phyloP scores from a whole-genome alignment of 2,797 vertebrate species.

The Pristis pectinata region DNA sequence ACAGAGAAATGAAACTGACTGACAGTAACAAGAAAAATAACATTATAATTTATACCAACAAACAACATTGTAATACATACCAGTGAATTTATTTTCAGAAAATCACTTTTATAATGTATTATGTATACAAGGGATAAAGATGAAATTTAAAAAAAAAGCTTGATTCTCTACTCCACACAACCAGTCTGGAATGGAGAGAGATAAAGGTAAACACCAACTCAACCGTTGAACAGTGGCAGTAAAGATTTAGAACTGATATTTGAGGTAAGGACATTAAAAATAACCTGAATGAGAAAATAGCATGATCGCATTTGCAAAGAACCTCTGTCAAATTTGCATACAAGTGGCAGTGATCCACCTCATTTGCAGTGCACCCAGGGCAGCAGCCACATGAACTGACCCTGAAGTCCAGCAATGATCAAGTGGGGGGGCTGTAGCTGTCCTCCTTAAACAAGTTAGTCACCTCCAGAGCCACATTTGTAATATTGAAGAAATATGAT shows the following conservation, averaged over 20 bases:
- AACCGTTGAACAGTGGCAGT: neutral
- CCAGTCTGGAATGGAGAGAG: neutral
- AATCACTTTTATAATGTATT: neutral
- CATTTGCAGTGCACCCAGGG: neutral
- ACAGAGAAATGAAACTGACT: neutral
- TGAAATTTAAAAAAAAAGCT: neutral
- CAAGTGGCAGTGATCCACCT: neutral
- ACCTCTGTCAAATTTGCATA: no score
- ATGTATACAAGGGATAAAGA: neutral
- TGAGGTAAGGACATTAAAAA: neutral
- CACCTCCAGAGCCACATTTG: neutral
- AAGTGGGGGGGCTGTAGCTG: neutral
- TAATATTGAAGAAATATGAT: neutral
- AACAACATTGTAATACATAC: neutral
- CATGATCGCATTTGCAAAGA: neutral
- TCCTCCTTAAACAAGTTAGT: neutral
- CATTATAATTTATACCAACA: neutral
- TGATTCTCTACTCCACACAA: neutral
- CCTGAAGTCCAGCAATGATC: neutral
- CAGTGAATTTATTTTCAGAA: neutral
- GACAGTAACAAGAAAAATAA: neutral
- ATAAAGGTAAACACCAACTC: neutral
- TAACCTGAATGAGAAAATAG: neutral
- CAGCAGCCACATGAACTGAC: neutral
- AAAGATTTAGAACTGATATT: neutral